These are phyloP conservation scores for Drosophila pegasa DNA, from an alignment of 2,888 invertebrate species.

Conservation along the genomic window DNA sequence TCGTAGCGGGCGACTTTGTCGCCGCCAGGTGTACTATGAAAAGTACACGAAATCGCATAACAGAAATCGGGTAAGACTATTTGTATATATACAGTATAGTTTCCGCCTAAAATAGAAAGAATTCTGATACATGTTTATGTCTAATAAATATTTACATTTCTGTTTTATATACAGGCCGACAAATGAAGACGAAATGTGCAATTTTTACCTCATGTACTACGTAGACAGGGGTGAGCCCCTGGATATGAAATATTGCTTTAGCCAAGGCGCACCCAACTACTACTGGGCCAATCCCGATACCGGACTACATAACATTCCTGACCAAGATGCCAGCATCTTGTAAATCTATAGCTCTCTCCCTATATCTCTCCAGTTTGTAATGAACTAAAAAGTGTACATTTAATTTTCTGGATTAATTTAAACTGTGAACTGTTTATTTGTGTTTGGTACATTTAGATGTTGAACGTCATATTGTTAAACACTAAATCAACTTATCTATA, in stretches of 20 bases:
- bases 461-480: conserved; percentile 74
- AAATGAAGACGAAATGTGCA: conserved; percentile 97
- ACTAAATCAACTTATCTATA: conserved; percentile 39
- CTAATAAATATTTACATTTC: conserved; percentile 1
- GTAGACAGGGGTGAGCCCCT: conserved; percentile 91
- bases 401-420: conserved; percentile 61
- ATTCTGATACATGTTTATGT: background rate
- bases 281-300: conserved; percentile 90
- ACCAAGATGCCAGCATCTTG: conserved; percentile 88
- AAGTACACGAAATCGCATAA: conserved; percentile 88
- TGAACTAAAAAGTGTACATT: conserved; percentile 70
- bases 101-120: background rate
- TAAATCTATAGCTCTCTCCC: conserved; percentile 53
- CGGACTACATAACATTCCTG: conserved; percentile 91
- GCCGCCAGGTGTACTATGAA: conserved; percentile 97
- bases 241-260: conserved; percentile 92
- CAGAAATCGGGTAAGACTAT: conserved; percentile 89
- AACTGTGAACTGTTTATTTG: conserved; percentile 39
- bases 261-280: conserved; percentile 93
- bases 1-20: conserved; percentile 89
- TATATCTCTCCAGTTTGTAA: conserved; percentile 41
- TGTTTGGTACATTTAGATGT: conserved; percentile 47
- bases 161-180: conserved; percentile 87
- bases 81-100: background rate
- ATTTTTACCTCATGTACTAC: conserved; percentile 97